Base-by-base conservation (phyloP, 2,888 invertebrate genomes). In the Lamellibrachia columna region DNA sequence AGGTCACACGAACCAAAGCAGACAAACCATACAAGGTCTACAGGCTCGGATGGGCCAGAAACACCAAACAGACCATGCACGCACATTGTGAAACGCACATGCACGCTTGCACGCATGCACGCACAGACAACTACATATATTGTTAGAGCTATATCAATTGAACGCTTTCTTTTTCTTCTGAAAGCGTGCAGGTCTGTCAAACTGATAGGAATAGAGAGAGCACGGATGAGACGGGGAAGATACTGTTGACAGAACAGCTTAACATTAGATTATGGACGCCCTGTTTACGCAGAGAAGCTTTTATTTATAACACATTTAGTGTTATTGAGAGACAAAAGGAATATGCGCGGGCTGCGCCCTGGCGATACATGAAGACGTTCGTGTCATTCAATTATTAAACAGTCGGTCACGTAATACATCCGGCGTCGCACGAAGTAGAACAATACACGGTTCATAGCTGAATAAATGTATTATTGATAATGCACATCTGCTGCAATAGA, bases 351-450 rank as follows among this genome's bases (percentile, higher is more conserved):
- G 40, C 40, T 40, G 75, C 75, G n/a, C 11, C n/a, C 22, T 15
- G 15, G 22, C 75, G 75, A 75, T 75, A 15, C 75, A 75, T 75
- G 75, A 75, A 75, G 75, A 75, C 15, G 75, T 75, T 75, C 75
- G 75, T 22, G 22, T 75, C 75, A n/a, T 75, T 75, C 75, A 75
- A 75, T 75, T 75, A 75, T 75, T 75, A 75, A 75, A 75, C 75
- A 75, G 75, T 75, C 75, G n/a, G 11, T 22, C 75, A 22, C 22
- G 15, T 75, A 22, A 75, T 75, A 75, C 75, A 15, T 75, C 75
- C 22, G 75, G 22, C 75, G 75, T 75, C 75, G n/a, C 75, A 75
- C 22, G n/a, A 75, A 75, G 3, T 22, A 75, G 75, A 75, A 75
- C 75, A 6, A 22, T 75, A 22, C 75, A 75, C 75, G 75, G 75